Evolutionary conservation across 2,888 invertebrate species (phyloP), one percentile per base, ranked within the genome.

Genomic region (Bruchidius siliquastri): DNA sequence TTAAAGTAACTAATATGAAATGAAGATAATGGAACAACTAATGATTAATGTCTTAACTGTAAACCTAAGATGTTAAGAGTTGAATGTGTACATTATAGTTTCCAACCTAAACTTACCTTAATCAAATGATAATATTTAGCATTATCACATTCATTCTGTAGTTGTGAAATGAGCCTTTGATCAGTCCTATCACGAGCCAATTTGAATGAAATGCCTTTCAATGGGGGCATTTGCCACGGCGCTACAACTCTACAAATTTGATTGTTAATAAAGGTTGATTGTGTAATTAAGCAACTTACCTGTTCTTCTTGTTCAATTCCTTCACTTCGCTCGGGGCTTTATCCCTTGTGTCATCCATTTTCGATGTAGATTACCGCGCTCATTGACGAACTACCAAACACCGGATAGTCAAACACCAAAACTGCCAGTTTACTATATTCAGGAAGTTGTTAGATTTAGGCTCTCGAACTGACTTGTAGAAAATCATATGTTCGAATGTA

Each of bases 21-120:
- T n/a, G n/a, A n/a, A n/a, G n/a, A n/a, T n/a, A n/a, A n/a, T n/a
- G n/a, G n/a, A n/a, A n/a, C n/a, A n/a, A n/a, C n/a, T n/a, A n/a
- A n/a, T n/a, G n/a, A n/a, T n/a, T n/a, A n/a, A n/a, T n/a, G n/a
- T n/a, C n/a, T n/a, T n/a, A n/a, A n/a, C n/a, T n/a, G n/a, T n/a
- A n/a, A n/a, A n/a, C n/a, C n/a, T n/a, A n/a, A n/a, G n/a, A n/a
- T n/a, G n/a, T n/a, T n/a, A n/a, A n/a, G n/a, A n/a, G n/a, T n/a
- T n/a, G n/a, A n/a, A n/a, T n/a, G n/a, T n/a, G n/a, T n/a, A n/a
- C n/a, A n/a, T n/a, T n/a, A n/a, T n/a, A n/a, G n/a, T n/a, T n/a
- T n/a, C n/a, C n/a, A n/a, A n/a, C n/a, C n/a, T n/a, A 26, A 26
- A 71, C 71, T 71, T 49, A 71, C 71, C 49, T 20, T 22, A 21